Conservation (phyloP, 1,140 invertebrate species). For the Pogonognathellus flavescens region DNA sequence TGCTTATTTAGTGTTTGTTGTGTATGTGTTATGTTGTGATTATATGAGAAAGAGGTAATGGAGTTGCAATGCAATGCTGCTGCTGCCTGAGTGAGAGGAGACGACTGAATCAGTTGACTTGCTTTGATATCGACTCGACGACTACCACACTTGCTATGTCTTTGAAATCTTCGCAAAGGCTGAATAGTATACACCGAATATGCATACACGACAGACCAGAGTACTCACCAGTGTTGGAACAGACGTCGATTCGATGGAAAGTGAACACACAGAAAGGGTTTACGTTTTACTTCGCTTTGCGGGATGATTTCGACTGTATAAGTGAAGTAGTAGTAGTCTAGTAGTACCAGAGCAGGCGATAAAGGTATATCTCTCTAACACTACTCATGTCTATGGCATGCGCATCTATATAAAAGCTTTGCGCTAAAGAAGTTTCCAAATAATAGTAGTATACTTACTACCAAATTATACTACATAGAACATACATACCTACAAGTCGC, state of each 20-base stretch:
- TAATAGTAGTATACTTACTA: not conserved
- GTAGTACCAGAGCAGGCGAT: not conserved
- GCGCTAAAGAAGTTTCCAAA: too few relatives aligned
- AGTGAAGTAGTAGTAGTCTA: not conserved
- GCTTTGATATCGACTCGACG: constrained; percentile 45
- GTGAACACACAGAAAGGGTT: constrained; percentile 33
- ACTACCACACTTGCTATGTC: constrained; percentile 39
- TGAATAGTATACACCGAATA: not conserved
- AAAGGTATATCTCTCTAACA: too few relatives aligned
- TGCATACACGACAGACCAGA: too few relatives aligned
- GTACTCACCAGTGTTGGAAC: not conserved
- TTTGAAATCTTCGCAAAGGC: constrained; percentile 43
- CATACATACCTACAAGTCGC: too few relatives aligned
- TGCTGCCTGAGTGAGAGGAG: constrained; percentile 39
- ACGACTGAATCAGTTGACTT: constrained; percentile 42
- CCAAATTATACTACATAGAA: not conserved
- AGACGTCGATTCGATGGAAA: constrained; percentile 12
- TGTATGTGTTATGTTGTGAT: constrained; percentile 37
- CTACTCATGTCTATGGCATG: not conserved
- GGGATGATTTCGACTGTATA: constrained; percentile 17
- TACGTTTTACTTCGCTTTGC: constrained; percentile 35
- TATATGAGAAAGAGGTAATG: constrained; percentile 38
- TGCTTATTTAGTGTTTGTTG: constrained; percentile 16
- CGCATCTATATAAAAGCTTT: not conserved
- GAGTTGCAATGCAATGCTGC: constrained; percentile 32